Percentiles rank a stretch among this genome's conserved stretches.
These are phyloP conservation scores for Coenobita brevimanus DNA, from an alignment of 1,140 invertebrate genomes.

Conservation along the genomic window DNA sequence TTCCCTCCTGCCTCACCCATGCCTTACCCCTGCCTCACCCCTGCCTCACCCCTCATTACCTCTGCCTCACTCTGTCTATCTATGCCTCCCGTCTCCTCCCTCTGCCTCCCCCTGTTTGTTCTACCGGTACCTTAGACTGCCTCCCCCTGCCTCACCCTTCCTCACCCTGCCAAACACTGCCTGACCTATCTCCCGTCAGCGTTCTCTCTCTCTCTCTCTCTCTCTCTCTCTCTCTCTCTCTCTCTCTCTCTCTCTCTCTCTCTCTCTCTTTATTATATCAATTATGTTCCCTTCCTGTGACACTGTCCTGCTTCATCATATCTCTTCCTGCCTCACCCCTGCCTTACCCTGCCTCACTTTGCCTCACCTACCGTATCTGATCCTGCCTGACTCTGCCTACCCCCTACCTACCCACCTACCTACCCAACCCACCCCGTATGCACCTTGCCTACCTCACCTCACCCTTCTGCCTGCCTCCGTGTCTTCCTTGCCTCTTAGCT, in stretches of 20 bases:
- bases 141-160: conserved; percentile 11
- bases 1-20: too few species aligned
- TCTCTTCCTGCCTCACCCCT: not conserved
- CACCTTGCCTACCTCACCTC: too few species aligned
- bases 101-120: not conserved
- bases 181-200: not conserved
- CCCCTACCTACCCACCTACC: too few species aligned
- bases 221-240: conserved; percentile 26
- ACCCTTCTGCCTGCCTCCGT: too few species aligned
- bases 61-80: too few species aligned
- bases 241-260: conserved; percentile 9
- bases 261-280: conserved; percentile 38
- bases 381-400: not conserved
- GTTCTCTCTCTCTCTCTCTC: not conserved
- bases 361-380: not conserved
- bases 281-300: too few species aligned
- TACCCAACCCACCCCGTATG: too few species aligned
- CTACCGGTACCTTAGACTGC: conserved; percentile 14
- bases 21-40: too few species aligned
- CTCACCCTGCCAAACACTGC: not conserved
- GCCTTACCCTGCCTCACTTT: not conserved
- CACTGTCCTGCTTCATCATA: too few species aligned
- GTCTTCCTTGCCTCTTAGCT: too few species aligned
- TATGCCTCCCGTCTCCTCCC: not conserved
- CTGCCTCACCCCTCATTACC: too few species aligned